Percentiles rank a stretch among this genome's conserved stretches.
Conservation (phyloP, 2,797 vertebrate species). For the Chloroceryle inda region DNA sequence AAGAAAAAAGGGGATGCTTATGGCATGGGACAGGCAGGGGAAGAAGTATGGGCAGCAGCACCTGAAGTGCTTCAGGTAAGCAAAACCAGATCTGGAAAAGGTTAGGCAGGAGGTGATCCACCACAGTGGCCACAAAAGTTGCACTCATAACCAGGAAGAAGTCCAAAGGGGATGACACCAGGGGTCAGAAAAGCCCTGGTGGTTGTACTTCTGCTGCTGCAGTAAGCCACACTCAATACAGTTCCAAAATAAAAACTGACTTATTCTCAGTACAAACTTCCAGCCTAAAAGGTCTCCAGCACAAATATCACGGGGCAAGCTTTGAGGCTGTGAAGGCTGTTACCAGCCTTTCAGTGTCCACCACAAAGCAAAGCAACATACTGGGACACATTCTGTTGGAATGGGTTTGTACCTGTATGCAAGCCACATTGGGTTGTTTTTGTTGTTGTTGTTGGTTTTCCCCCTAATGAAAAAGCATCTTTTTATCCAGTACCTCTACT, state of each 20-base stretch:
- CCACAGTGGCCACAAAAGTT: neutral
- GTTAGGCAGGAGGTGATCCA: rapidly evolving
- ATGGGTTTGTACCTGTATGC: neutral
- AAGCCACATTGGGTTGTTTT: neutral
- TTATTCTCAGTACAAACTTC: neutral
- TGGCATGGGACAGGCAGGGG: neutral
- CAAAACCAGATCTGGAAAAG: neutral
- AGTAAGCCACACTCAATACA: neutral
- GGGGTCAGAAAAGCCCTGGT: neutral
- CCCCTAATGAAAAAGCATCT: neutral
- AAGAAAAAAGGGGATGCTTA: neutral
- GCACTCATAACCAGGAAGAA: too few species aligned
- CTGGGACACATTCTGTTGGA: neutral
- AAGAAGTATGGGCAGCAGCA: neutral
- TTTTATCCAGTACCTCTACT: neutral
- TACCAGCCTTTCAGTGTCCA: neutral
- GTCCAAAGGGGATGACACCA: neutral
- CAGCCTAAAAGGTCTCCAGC: neutral
- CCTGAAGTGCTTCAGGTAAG: rapidly evolving
- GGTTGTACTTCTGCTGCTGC: neutral
- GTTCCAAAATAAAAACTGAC: neutral
- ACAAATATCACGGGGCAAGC: neutral
- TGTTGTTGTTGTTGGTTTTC: too few species aligned
- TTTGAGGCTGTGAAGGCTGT: neutral
- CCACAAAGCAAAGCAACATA: neutral